phyloP scores from a whole-genome alignment of 1,140 invertebrate genomes.

The Gyrodactylus salaris region DNA sequence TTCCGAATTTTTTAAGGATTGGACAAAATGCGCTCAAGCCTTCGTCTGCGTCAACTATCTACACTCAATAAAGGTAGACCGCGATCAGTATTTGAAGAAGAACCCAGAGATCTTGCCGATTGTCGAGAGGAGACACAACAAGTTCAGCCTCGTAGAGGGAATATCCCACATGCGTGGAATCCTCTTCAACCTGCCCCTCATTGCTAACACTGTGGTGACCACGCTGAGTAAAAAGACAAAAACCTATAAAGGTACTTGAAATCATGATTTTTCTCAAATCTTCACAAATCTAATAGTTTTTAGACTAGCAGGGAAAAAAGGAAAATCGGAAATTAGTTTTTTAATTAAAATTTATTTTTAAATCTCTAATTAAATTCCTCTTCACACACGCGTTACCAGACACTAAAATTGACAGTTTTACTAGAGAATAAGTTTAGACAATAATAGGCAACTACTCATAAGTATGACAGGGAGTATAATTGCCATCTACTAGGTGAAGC shows the following conservation, averaged over 20 bases:
- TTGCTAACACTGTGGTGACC: not conserved
- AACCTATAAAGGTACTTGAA: not conserved
- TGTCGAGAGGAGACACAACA: not conserved
- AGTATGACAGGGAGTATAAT: no score
- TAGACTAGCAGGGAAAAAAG: no score
- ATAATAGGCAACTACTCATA: no score
- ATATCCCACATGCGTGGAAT: not conserved
- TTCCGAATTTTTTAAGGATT: not conserved
- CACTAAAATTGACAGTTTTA: no score
- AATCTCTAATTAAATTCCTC: no score
- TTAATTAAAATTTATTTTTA: no score
- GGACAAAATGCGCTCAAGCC: not conserved
- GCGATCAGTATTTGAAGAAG: not conserved
- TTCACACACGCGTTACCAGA: no score
- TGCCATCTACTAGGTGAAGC: no score
- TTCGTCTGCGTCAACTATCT: not conserved
- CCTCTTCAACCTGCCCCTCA: not conserved
- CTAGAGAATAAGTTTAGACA: no score
- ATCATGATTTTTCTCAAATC: no score
- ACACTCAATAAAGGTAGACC: not conserved
- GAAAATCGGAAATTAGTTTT: no score
- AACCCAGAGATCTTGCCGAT: not conserved
- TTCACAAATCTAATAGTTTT: no score
- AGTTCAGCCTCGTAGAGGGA: not conserved
- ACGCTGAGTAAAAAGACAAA: not conserved